Percentiles rank a stretch among this genome's conserved stretches.
Evolutionary conservation across 2,797 vertebrate genomes (phyloP).

Genomic region (Periparus ater): DNA sequence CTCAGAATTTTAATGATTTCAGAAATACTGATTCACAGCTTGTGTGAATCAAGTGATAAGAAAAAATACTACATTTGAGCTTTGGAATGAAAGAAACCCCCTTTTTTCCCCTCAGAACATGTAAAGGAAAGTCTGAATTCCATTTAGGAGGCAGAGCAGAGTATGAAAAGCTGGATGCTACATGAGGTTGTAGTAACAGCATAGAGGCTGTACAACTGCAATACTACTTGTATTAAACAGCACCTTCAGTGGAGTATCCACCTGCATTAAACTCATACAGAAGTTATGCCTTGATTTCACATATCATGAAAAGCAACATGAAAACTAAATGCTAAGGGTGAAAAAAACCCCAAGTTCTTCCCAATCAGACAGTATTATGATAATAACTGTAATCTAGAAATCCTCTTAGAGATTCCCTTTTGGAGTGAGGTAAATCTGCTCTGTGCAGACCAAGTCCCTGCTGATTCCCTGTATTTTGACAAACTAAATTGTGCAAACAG

Average conservation of each 20-base stretch:
- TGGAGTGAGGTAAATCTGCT: not conserved
- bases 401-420: not conserved
- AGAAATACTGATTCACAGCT: not conserved
- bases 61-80: accelerated
- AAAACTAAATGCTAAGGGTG: not conserved
- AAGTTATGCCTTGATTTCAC: not conserved
- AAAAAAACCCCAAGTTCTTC: not conserved
- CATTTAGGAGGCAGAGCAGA: not conserved
- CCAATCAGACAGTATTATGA: not conserved
- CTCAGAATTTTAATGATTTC: not conserved
- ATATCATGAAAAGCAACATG: not conserved
- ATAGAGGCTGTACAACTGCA: not conserved
- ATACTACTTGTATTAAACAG: not conserved
- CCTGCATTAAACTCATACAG: not conserved
- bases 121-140: not conserved
- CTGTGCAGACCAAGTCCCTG: not conserved
- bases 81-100: not conserved
- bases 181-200: not conserved
- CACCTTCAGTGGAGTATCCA: not conserved
- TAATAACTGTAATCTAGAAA: not conserved
- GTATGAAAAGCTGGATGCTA: not conserved
- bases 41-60: not conserved
- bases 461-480: not conserved
- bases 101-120: not conserved
- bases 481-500: not conserved